These are phyloP conservation scores for Drosophila pseudotakahashii DNA, from an alignment of 2,888 invertebrate species.

Conservation along the genomic window DNA sequence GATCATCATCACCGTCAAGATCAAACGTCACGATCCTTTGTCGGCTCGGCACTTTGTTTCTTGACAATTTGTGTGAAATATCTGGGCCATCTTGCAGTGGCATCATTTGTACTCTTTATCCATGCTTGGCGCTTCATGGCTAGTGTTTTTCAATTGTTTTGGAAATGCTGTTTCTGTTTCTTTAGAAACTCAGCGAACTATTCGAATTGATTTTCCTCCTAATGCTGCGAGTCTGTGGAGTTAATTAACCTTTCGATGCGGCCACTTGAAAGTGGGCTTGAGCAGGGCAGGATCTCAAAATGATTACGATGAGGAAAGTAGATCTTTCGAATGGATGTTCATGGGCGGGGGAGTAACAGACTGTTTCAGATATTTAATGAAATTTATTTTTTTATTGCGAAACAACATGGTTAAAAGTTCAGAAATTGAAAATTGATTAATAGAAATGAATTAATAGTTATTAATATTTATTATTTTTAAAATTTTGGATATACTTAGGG, in stretches of 20 bases:
- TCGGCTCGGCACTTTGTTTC: constrained; percentile 62
- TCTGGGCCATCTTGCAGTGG: constrained; percentile 36
- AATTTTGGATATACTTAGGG: no score
- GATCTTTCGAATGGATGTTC: constrained; percentile 24
- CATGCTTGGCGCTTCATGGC: constrained; percentile 78
- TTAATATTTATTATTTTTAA: no score
- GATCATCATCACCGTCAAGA: constrained; percentile 49
- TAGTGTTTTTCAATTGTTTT: constrained; percentile 66
- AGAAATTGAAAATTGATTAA: no score
- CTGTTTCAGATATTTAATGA: neutral
- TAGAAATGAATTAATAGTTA: no score
- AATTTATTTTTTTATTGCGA: neutral
- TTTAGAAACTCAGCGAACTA: constrained; percentile 66
- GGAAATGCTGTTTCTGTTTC: constrained; percentile 44
- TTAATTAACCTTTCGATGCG: constrained; percentile 77
- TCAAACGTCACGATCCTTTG: constrained; percentile 74
- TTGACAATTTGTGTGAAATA: constrained; percentile 75
- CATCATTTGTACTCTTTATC: constrained; percentile 84
- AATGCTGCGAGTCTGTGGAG: constrained; percentile 40
- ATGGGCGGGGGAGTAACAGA: neutral
- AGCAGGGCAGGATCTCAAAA: neutral
- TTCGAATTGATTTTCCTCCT: constrained; percentile 67
- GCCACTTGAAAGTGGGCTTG: constrained; percentile 70
- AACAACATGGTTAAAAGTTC: no score
- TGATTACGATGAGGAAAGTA: constrained; percentile 36